Conservation (phyloP, 2,888 invertebrate species). For the Suillia variegata region DNA sequence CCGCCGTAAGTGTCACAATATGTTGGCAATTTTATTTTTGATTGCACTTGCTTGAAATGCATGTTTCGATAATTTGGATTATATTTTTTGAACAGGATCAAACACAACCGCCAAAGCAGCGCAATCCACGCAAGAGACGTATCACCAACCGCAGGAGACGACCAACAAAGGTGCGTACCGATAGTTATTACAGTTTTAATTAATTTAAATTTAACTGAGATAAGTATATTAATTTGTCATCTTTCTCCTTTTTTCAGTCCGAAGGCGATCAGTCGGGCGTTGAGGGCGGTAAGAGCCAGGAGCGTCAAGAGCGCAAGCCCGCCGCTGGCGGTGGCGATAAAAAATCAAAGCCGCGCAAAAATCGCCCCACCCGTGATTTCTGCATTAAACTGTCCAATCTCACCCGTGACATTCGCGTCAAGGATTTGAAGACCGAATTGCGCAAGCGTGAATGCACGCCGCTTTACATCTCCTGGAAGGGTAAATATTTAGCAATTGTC, state of each 20-base stretch:
- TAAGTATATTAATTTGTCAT: not conserved
- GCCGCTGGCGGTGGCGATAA: slow-evolving; percentile 42
- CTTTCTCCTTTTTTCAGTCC: slow-evolving; percentile 38
- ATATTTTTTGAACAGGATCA: slow-evolving; percentile 21
- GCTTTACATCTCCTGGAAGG: slow-evolving; percentile 77
- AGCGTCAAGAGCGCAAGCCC: too few relatives aligned
- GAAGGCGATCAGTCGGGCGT: slow-evolving; percentile 58
- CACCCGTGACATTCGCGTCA: slow-evolving; percentile 71
- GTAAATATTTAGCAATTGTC: slow-evolving; percentile 34
- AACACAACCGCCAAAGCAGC: slow-evolving; percentile 41
- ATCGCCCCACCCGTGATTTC: slow-evolving; percentile 51
- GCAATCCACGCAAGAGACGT: slow-evolving; percentile 48
- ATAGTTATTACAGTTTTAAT: not conserved
- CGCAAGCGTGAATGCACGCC: slow-evolving; percentile 77
- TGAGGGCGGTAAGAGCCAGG: slow-evolving; percentile 55
- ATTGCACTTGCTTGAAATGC: not conserved
- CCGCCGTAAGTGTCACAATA: slow-evolving; percentile 42
- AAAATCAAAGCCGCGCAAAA: slow-evolving; percentile 41
- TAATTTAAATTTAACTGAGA: not conserved
- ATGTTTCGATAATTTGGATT: not conserved
- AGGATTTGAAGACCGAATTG: slow-evolving; percentile 76
- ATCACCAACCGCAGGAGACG: slow-evolving; percentile 53
- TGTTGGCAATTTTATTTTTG: not conserved
- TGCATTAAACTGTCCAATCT: slow-evolving; percentile 72
- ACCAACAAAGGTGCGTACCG: slow-evolving; percentile 48